These are phyloP conservation scores for Junonia oenone DNA, from an alignment of 2,888 invertebrate species.

Conservation along the genomic window DNA sequence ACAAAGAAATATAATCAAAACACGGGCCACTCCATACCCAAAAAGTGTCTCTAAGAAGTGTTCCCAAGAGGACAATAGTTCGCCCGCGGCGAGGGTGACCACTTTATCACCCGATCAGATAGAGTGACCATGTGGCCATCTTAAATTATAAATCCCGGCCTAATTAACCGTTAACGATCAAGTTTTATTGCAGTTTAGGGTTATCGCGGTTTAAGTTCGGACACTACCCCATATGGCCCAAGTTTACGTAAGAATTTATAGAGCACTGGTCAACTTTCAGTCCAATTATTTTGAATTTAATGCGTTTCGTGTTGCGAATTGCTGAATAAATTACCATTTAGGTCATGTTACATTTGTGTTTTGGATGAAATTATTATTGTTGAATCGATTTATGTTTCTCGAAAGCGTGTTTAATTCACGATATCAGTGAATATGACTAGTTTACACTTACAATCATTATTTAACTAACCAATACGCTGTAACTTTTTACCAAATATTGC, in stretches of 20 bases:
- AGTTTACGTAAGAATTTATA: slow-evolving; percentile 40
- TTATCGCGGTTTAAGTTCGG: slow-evolving; percentile 63
- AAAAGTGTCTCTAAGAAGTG: slow-evolving; percentile 55
- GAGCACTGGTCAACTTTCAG: slow-evolving; percentile 21
- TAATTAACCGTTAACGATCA: slow-evolving; percentile 70
- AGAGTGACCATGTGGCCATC: slow-evolving; percentile 37
- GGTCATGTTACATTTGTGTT: too few relatives aligned
- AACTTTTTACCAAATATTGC: too few relatives aligned
- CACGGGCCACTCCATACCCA: slow-evolving; percentile 5
- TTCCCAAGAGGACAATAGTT: slow-evolving; percentile 53
- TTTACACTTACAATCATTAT: too few relatives aligned
- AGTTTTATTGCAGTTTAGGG: slow-evolving; percentile 69
- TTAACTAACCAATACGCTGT: too few relatives aligned
- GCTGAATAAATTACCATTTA: neutral
- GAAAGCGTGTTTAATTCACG: too few relatives aligned
- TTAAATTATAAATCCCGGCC: slow-evolving; percentile 34
- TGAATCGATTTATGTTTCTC: too few relatives aligned
- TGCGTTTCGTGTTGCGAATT: slow-evolving; percentile 16
- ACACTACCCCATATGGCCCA: slow-evolving; percentile 57
- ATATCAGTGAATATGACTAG: too few relatives aligned
- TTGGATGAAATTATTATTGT: neutral
- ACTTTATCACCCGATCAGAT: slow-evolving; percentile 68
- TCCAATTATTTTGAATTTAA: slow-evolving; percentile 27
- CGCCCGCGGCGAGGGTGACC: slow-evolving; percentile 57
- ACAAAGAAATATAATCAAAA: neutral